A percentile compares a stretch with the other conserved stretches of the same genome.
Conservation (phyloP, 2,797 vertebrate species). For the Leucoraja ocellata region DNA sequence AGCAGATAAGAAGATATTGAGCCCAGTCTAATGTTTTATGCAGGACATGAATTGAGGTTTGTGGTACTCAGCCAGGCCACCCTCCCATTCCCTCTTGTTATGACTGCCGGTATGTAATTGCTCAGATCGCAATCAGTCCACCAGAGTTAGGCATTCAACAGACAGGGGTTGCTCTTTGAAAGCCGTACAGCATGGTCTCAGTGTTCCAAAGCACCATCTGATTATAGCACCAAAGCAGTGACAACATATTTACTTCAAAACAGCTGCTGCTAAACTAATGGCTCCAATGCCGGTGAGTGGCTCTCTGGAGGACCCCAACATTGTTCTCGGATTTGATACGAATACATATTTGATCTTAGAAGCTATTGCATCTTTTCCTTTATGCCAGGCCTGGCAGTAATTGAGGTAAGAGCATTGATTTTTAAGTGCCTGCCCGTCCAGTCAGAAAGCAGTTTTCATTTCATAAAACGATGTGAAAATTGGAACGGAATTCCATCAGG, state of each 20-base stretch:
- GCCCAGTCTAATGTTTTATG: not conserved
- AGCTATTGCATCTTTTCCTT: not conserved
- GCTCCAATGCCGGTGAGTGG: not conserved
- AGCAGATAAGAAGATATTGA: not conserved
- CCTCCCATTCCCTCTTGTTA: not conserved
- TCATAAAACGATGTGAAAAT: not conserved
- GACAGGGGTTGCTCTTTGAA: not conserved
- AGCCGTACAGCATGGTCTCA: not conserved
- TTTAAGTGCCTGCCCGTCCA: not conserved
- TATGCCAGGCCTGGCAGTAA: not conserved
- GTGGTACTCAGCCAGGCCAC: slow-evolving; percentile 18
- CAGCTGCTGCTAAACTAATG: not conserved
- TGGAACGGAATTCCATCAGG: not conserved
- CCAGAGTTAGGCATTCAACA: slow-evolving; percentile 1
- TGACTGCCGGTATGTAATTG: slow-evolving; percentile 6
- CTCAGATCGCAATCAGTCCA: not conserved
- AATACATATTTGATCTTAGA: not conserved
- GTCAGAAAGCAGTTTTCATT: not conserved
- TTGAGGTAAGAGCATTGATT: not conserved
- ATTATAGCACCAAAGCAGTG: not conserved
- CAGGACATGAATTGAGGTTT: not conserved
- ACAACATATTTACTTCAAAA: not conserved
- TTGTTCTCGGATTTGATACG: not conserved
- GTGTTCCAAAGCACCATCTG: not conserved
- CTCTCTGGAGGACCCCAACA: not conserved